Evolutionary conservation across 2,888 invertebrate genomes (phyloP).

Genomic region (Ischnus inquisitorius): DNA sequence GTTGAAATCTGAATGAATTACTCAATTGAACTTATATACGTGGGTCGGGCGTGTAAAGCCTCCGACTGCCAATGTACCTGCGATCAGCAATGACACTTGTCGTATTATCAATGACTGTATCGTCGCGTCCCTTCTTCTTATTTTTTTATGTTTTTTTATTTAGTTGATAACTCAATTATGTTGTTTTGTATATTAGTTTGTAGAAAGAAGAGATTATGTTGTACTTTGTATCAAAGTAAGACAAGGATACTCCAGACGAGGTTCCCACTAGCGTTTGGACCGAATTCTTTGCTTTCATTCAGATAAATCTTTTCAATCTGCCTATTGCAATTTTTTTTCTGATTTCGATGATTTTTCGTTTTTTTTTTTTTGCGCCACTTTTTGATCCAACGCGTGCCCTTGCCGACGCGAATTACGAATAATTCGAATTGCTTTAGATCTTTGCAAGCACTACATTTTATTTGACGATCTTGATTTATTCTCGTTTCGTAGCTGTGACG

Average conservation of each 20-base stretch:
- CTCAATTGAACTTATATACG: background rate
- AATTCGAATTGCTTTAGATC: background rate
- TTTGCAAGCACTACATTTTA: background rate
- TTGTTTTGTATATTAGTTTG: slow-evolving; percentile 27
- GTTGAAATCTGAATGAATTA: slow-evolving; percentile 12
- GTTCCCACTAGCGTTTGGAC: slow-evolving; percentile 74
- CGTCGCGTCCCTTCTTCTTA: background rate
- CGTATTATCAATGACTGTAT: background rate
- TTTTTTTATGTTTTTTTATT: slow-evolving; percentile 21
- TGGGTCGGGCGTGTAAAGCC: background rate
- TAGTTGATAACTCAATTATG: background rate
- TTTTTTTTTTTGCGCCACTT: background rate
- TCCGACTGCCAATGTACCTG: slow-evolving; percentile 7
- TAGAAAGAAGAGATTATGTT: slow-evolving; percentile 12
- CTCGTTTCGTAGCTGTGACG: background rate
- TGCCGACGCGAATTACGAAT: too few species aligned
- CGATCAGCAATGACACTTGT: background rate
- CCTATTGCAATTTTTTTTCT: too few species aligned
- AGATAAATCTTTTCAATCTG: too few species aligned
- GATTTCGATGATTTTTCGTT: background rate
- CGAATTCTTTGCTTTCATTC: slow-evolving; percentile 1
- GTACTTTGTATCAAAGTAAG: slow-evolving; percentile 17
- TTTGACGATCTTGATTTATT: background rate
- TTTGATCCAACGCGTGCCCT: too few species aligned
- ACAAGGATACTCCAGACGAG: slow-evolving; percentile 64